phyloP scores from a whole-genome alignment of 2,888 invertebrate species.

The Himalopsyche japonica region DNA sequence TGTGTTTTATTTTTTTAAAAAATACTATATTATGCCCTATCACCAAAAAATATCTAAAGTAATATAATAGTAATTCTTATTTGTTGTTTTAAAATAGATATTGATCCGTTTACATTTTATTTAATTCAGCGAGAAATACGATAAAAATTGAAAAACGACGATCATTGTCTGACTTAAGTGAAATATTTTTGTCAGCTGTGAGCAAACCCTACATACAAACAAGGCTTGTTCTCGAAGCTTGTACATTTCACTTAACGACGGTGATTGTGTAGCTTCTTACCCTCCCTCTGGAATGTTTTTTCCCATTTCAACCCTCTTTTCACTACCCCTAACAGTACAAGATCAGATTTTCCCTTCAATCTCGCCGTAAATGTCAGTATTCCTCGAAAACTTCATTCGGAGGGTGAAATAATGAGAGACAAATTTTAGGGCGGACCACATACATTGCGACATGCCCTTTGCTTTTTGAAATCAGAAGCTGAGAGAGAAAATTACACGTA shows the following conservation, averaged over 20 bases:
- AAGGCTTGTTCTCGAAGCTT: background rate
- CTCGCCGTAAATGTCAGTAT: background rate
- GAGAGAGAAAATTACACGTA: background rate
- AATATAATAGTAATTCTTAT: no score
- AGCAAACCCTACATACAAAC: background rate
- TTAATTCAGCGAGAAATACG: no score
- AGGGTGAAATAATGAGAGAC: background rate
- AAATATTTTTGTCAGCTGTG: no score
- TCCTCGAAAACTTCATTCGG: background rate
- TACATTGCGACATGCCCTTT: background rate
- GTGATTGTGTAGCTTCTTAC: background rate
- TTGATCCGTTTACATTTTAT: no score
- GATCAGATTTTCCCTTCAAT: conserved; percentile 5
- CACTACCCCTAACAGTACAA: background rate
- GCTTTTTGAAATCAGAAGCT: background rate
- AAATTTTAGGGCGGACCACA: background rate
- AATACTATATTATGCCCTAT: no score
- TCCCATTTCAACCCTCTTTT: background rate
- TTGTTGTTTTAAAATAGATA: no score
- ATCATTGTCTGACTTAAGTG: no score
- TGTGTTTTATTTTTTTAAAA: no score
- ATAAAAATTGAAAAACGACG: no score
- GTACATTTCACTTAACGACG: background rate
- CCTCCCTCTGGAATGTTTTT: background rate
- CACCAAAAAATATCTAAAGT: no score